Evolutionary conservation across 2,888 invertebrate species (phyloP), one percentile per base, ranked within the genome.

Genomic region (Drosophila melanosoma): DNA sequence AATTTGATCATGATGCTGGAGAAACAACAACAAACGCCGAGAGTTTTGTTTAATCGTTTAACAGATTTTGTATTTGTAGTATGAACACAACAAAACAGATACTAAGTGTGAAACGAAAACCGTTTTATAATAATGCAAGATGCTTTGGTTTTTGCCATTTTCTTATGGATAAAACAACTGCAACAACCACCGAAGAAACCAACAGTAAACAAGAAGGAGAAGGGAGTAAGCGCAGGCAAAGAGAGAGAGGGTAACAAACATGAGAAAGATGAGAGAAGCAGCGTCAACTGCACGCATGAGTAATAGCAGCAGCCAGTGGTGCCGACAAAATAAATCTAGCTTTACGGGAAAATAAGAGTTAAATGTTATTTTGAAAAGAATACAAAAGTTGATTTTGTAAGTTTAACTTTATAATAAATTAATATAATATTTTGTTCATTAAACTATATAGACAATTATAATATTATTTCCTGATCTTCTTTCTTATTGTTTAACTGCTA

Each of bases 221-320:
- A 23, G 20, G 52, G 59, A 62, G 54, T 29, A 17, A 60, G 38
- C 12, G n/a, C 35, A 0, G 17, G 17, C 23, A 40, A n/a, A 45
- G 54, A 29, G 38, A 42, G 35, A 12, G 20, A 60, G 45, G 23
- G 45, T 23, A 15, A 45, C 15, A 45, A 15, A 45, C 1, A 23
- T 45, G 45, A 23, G 23, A 38, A 15, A 42, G 33, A 40, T 15
- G 53, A 17, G 57, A 40, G 40, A 15, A 32, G 45, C 15, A 56
- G 40, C 56, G 53, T 57, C 40, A 68, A 57, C 57, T 74, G 65
- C 72, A 73, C 79, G 81, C 76, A 84, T 84, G 87, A 84, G 81
- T 84, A 87, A 85, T 81, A 58, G 53, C 51, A 52, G 60, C 53
- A 62, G 73, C 42, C 45, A 54, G 69, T 23, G 42, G 10, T 57